Percentiles rank a stretch among this genome's conserved stretches.
Conservation (phyloP, 2,888 invertebrate species). For the Nasonia oneida region DNA sequence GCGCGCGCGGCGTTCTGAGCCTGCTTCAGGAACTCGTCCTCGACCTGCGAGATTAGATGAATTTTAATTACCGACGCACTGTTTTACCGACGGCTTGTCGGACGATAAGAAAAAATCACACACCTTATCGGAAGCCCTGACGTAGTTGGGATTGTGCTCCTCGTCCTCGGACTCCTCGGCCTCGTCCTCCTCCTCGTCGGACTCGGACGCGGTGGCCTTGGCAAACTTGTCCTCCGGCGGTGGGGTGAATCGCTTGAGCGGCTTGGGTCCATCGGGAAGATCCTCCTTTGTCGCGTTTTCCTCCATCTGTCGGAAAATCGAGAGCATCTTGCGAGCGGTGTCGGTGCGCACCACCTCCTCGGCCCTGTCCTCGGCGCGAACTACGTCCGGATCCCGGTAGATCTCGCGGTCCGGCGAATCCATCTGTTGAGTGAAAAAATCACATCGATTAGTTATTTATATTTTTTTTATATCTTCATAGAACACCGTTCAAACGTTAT, state of each 20-base stretch:
- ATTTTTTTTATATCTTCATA: background rate
- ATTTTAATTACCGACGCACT: background rate
- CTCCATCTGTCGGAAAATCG: conserved; percentile 94
- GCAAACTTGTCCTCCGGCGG: conserved; percentile 87
- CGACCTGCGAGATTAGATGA: conserved; percentile 72
- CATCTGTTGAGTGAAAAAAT: conserved; percentile 75
- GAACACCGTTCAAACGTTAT: background rate
- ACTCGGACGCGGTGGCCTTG: conserved; percentile 79
- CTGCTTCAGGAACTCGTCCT: conserved; percentile 88
- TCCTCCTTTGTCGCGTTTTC: conserved; percentile 82
- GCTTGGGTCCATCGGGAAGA: conserved; percentile 85
- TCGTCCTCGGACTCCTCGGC: conserved; percentile 81
- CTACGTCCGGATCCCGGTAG: conserved; percentile 87
- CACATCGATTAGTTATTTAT: background rate
- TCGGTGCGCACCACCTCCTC: conserved; percentile 80
- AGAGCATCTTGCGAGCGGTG: conserved; percentile 92
- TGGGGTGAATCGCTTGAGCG: conserved; percentile 93
- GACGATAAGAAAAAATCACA: background rate
- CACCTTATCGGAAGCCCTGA: conserved; percentile 80
- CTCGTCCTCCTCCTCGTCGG: conserved; percentile 81
- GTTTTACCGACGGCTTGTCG: background rate
- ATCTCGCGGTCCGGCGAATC: conserved; percentile 87
- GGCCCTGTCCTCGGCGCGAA: conserved; percentile 82
- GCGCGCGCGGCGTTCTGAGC: conserved; percentile 90
- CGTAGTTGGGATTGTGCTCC: conserved; percentile 77